Base-by-base conservation (phyloP, 2,888 invertebrate genomes). In the Leptinotarsa peninsularis region DNA sequence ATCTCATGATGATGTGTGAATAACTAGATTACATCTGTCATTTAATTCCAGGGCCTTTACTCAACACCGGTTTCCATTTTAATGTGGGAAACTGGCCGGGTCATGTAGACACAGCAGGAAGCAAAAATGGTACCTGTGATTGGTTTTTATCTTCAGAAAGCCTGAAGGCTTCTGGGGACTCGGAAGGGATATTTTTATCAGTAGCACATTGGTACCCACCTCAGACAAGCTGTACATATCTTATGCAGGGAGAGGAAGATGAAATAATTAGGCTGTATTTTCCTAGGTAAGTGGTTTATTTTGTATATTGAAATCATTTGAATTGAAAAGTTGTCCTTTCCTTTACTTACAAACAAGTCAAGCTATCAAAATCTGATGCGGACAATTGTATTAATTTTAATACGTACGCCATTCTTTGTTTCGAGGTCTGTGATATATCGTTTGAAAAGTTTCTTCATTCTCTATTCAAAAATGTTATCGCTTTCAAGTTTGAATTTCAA, bases 151-250 rank as follows among this genome's bases (percentile, higher is more conserved):
- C 94, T 72, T 95, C 96, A 68, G 94, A 95, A 82, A 93, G 94
- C 54, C 89, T 96, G 27, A 91, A 92, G 85, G 92, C 93, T 81
- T 93, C 93, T 68, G 94, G 95, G 43, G 95, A 94, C 85, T 93
- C 94, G 49, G 96, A 96, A 85, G 96, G 96, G 7, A 96, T 96
- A 81, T 97, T 97, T 88, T 90, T 96, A 23, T 96, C 96, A 0
- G 96, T 97, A 17, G 96, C 96, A 0, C 97, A 97, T 86, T 97
- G 97, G 97, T 97, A 97, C 86, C 96, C 96, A 0, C 96, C 97
- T 0, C 95, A 96, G 85, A 97, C 97, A 0, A 95, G 95, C 17
- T 97, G 97, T 88, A 96, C 96, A 60, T 97, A 97, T 87, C 91
- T 96, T 81, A 95, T 97, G 90, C 94, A 95, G 86, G 97, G 96